Evolutionary conservation across 2,797 vertebrate genomes (phyloP), one percentile per base, ranked within the genome.

Genomic region (Oreonectes daqikongensis): DNA sequence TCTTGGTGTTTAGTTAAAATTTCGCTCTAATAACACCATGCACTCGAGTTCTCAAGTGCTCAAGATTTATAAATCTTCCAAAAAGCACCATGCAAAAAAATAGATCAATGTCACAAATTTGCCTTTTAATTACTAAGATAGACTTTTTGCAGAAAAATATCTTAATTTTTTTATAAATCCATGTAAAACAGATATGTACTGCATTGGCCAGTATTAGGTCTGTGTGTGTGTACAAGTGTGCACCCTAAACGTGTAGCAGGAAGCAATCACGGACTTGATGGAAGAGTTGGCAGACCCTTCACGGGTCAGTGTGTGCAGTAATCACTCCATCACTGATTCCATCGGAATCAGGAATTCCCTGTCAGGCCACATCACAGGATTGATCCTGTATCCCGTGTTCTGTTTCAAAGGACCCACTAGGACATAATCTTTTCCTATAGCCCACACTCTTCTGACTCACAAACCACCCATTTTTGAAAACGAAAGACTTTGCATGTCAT

Each of bases 261-360:
- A 87, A 88, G 80, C 72, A 89, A 88, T 89, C 86, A 86, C 78
- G 83, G 81, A 60, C 40, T 71, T 63, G 72, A 83, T 83, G 84
- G 80, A 68, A 72, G 75, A 57, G 79, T 83, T 79, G 67, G 79
- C 77, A 63, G 83, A 83, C 78, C 59, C 85, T 87, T 86, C 82
- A 87, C 55, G 86, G 86, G 86, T 88, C 86, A 89, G 70, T 77
- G 86, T 86, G 73, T 68, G 66, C 76, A 79, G 72, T 87, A 87
- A 85, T 88, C 82, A 86, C 81, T 85, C 78, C 78, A 68, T 81
- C 71, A 75, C 86, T 85, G 84, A 82, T 85, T 84, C 86, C 80
- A 75, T 79, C 80, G 73, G 75, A 85, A 85, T 86, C 79, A 89
- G 83, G 85, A 87, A 85, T 83, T 81, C 75, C 82, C 84, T 84